Conservation (phyloP, 2,797 vertebrate species). For the Merluccius polli region DNA sequence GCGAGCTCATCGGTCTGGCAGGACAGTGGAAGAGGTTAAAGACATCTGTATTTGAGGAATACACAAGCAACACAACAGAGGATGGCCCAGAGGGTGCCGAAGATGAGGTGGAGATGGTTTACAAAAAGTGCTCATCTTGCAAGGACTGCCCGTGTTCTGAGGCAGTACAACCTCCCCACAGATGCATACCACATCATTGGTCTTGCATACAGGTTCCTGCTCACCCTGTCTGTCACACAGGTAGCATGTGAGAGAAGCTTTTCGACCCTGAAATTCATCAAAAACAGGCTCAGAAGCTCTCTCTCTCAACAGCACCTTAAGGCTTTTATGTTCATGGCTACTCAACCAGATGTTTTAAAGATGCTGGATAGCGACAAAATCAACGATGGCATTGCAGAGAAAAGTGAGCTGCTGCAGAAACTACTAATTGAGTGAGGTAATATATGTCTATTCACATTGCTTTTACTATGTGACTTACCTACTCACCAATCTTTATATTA, state of each 20-base stretch:
- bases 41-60: slow-evolving; percentile 21
- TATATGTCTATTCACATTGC: too few species aligned
- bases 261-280: slow-evolving; percentile 1
- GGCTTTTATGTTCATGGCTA: slow-evolving; percentile 12
- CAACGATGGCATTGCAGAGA: background rate
- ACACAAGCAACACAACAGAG: slow-evolving; percentile 11
- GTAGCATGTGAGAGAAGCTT: slow-evolving; percentile 13
- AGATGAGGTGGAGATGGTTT: background rate
- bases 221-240: slow-evolving; percentile 16
- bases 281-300: background rate
- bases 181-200: too few species aligned
- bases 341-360: background rate
- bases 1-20: slow-evolving; percentile 17
- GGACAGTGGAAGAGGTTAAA: slow-evolving; percentile 22
- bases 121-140: too few species aligned
- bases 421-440: background rate
- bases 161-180: background rate
- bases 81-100: background rate
- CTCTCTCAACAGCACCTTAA: slow-evolving; percentile 6
- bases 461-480: too few species aligned
- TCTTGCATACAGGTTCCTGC: background rate
- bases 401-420: background rate
- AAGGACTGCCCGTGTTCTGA: background rate
- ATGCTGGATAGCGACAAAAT: slow-evolving; percentile 1
- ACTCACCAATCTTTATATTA: background rate